Evolutionary conservation across 1,140 invertebrate genomes (phyloP), one percentile per base, ranked within the genome.

Genomic region (Zaprionus inermis): DNA sequence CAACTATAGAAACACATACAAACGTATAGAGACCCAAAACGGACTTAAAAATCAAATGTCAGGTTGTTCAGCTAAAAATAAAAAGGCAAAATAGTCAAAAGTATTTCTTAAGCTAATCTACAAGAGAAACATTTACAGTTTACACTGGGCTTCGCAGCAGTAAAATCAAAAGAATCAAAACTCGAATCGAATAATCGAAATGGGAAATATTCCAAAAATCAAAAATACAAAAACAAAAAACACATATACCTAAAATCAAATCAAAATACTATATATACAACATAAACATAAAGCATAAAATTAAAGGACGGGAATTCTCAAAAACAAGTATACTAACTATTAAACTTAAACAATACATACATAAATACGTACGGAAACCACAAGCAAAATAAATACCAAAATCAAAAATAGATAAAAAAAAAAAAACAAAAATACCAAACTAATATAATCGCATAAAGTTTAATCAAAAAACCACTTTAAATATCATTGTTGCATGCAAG

Each of bases 81-180:
- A n/a, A n/a, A n/a, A n/a, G 76, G 63, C 60, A 69, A 79, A 78
- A 74, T 72, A 84, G 46, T 79, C 60, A 84, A 78, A 65, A 65
- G 38, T 30, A 73, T 49, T 76, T 57, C 41, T 61, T 74, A 70
- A 74, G 71, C 34, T 70, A 75, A 32, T 64, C 59, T 64, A 74
- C 32, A 77, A 51, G 34, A 77, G 69, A 65, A 34, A 76, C 49
- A 66, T 79, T 80, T 80, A 86, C 84, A 86, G 83, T 88, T 89
- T 89, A 80, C 79, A 91, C 86, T 85, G 82, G 91, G 91, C 91
- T 92, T 90, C 82, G 78, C 70, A 86, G 88, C 90, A 92, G 78
- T 72, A 91, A 90, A 92, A 92, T 92, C 91, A 91, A 91, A 91
- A 89, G 49, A 41, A 18, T 57, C 32, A 54, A 79, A 78, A 75